A percentile compares a stretch with the other conserved stretches of the same genome.
phyloP scores from a whole-genome alignment of 2,113 vertebrate genomes.

The Turdus rufiventris region DNA sequence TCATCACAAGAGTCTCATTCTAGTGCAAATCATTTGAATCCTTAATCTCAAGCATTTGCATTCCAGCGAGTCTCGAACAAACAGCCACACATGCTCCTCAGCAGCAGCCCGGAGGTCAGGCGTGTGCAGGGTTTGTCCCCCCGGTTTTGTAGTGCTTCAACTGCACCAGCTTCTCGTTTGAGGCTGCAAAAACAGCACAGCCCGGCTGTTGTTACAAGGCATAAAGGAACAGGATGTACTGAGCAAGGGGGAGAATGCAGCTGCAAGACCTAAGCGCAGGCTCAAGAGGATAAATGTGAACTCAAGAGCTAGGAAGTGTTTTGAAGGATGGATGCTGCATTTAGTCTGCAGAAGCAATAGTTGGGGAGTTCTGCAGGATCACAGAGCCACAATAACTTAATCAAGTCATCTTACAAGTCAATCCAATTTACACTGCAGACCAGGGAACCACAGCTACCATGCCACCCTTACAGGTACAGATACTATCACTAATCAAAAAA shows the following conservation, averaged over 20 bases:
- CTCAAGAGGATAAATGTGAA: background rate
- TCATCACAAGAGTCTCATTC: constrained; percentile 25
- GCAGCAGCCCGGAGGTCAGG: background rate
- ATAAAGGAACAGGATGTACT: background rate
- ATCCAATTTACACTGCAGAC: background rate
- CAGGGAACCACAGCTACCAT: background rate
- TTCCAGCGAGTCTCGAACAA: constrained; percentile 22
- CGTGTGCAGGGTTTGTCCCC: background rate
- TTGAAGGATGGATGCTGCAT: background rate
- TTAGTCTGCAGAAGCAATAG: background rate
- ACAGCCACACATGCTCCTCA: background rate
- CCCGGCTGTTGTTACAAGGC: background rate
- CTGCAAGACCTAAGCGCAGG: background rate
- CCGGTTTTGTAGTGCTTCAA: background rate
- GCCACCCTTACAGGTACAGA: background rate
- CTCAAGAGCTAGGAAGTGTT: background rate
- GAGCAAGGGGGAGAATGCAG: background rate
- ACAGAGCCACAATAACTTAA: background rate
- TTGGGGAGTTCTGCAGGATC: background rate
- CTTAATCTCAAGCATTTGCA: constrained; percentile 30
- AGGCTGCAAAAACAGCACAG: background rate
- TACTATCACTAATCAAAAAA: background rate
- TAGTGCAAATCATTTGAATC: constrained; percentile 31
- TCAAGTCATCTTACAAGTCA: background rate
- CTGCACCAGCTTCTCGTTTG: background rate